Base-by-base conservation (phyloP, 2,797 vertebrate genomes). In the Danio jaintianensis region DNA sequence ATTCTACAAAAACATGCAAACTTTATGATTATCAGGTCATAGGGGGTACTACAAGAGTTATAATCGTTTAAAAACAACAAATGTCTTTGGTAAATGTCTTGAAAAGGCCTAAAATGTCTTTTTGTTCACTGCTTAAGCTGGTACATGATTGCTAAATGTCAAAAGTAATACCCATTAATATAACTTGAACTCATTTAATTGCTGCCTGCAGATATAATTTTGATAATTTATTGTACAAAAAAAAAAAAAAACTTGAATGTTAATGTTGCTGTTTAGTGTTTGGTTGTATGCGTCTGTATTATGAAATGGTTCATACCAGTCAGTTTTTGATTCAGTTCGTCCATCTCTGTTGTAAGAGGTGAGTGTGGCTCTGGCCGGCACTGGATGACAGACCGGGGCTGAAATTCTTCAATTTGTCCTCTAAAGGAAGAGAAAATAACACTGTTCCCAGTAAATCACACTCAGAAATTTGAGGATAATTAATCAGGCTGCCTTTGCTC, bases 261-360 rank as follows among this genome's bases (percentile, higher is more conserved):
- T 29, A 29, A 29, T 29, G 29, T 29, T 52, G 59, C 43, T 38
- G 11, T 50, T 52, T 43, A 29, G 20, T 11, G 12, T 38, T 20
- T 53, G 12, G 63, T n/a, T 18, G 64, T 4, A 56, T 40, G 8
- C 42, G 10, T 48, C 63, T 18, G 29, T 29, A 38, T 76, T 56
- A 77, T 70, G 61, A 67, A 82, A 81, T 7, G 6, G 38, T 47
- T 68, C 67, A 52, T 45, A 88, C 88, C 85, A 83, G 88, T 87
- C 79, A 88, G 70, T 70, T 82, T 61, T 22, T 16, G 71, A 45
- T 67, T 82, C 71, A 84, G 72, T 67, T 84, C 86, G 58, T 74
- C 77, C 20, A 64, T 82, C 72, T 75, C 71, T 18, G 12, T 22
- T 18, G 48, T 13, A 36, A 73, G 22, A 68, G 78, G 71, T 61